Conservation (phyloP, 2,113 vertebrate genomes). For the Aix galericulata region DNA sequence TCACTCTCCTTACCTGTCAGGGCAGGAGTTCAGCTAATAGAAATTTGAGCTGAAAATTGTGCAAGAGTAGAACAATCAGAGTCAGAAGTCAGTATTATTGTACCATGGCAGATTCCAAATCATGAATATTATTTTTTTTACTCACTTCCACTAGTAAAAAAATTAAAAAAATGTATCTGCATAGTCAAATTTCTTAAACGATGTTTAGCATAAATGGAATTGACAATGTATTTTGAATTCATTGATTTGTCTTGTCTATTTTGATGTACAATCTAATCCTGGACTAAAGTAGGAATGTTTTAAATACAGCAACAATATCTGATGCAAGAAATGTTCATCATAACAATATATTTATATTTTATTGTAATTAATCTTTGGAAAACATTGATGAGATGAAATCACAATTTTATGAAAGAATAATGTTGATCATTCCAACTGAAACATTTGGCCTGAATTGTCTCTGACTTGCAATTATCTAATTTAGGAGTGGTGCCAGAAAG, state of each 20-base stretch:
- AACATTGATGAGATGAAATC: conserved; percentile 9
- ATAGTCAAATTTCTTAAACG: neutral
- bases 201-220: neutral
- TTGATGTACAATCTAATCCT: conserved; percentile 16
- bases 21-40: neutral
- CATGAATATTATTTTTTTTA: neutral
- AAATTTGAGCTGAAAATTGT: neutral
- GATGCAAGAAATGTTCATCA: neutral
- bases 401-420: conserved; percentile 3
- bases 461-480: neutral
- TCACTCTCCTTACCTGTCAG: neutral
- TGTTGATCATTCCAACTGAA: neutral
- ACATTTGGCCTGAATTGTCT: conserved; percentile 36
- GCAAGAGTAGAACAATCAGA: neutral
- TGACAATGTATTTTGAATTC: conserved; percentile 17
- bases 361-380: neutral
- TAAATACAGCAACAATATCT: neutral
- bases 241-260: neutral
- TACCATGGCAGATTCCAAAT: neutral
- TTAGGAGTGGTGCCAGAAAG: neutral
- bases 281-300: neutral
- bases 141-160: neutral
- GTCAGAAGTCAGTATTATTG: neutral
- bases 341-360: neutral
- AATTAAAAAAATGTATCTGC: neutral